Base-by-base conservation (phyloP, 2,797 vertebrate species). In the Dallia pectoralis region DNA sequence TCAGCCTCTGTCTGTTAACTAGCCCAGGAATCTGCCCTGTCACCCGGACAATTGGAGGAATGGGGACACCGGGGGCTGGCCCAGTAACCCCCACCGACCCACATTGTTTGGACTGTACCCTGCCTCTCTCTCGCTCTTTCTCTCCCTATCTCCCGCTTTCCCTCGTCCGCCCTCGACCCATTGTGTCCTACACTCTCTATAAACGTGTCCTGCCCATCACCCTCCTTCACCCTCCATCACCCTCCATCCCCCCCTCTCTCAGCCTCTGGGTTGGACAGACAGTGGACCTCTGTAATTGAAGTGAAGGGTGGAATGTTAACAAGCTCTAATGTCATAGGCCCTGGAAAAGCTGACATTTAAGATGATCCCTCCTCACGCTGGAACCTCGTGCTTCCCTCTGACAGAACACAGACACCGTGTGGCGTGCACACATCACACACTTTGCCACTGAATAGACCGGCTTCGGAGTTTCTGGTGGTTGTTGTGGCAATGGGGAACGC, bases 301-400 rank as follows among this genome's bases (percentile, higher is more conserved):
- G 74, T 87, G 84, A 88, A 90, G 79, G 82, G 77, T 86, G 86
- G 90, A 93, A 89, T 91, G 85, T 92, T 95, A 91, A 93, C 88
- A 87, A 93, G 90, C 90, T 90, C 81, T 79, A 85, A 88, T 87
- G 79, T 84, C 78, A 75, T 74, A 53, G 53, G 79, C 81, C n/a
- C 87, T 89, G 88, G 84, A 89, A 86, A 89, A 89, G 83, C 81
- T 92, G 85, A 88, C 84, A 88, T 92, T 87, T 87, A 85, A 83
- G 76, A 76, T 77, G 78, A 71, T 82, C 73, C 51, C 22, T 56
- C 51, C 71, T 77, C 72, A 40, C 36, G 25, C 72, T 82, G 72
- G 19, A 67, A 69, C 62, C 82, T 51, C 49, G 78, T 74, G 77
- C 74, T 68, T 74, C 78, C 70, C 79, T 70, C 67, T 69, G 74